phyloP scores from a whole-genome alignment of 2,888 invertebrate genomes.

The Nomada ferruginata region DNA sequence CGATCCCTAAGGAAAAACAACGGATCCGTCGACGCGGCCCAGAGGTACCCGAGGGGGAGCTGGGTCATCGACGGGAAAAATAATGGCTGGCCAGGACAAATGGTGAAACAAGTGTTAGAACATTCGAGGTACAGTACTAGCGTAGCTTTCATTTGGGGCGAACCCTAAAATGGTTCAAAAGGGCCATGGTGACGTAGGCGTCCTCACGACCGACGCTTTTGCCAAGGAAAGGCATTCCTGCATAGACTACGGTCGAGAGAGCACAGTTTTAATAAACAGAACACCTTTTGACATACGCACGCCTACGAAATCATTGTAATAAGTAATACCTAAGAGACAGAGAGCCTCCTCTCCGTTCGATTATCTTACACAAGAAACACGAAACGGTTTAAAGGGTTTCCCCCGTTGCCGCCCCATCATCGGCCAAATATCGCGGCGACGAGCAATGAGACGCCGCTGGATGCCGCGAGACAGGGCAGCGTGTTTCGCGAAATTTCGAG shows the following conservation, averaged over 20 bases:
- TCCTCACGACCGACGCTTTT: too few species aligned
- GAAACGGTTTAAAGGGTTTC: slow-evolving; percentile 10
- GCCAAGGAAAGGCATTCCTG: too few species aligned
- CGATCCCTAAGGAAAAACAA: neutral
- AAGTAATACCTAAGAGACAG: too few species aligned
- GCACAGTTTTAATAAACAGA: too few species aligned
- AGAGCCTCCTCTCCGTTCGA: too few species aligned
- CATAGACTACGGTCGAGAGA: too few species aligned
- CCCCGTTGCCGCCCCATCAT: neutral
- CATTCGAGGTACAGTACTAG: too few species aligned
- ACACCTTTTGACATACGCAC: too few species aligned
- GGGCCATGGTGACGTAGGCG: too few species aligned
- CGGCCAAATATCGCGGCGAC: slow-evolving; percentile 17
- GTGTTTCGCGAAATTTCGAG: slow-evolving; percentile 68
- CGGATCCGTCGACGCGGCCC: neutral
- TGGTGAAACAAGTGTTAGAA: slow-evolving; percentile 45
- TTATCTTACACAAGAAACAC: slow-evolving; percentile 18
- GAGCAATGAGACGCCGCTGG: neutral
- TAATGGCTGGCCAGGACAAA: slow-evolving; percentile 63
- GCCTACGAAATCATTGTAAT: too few species aligned
- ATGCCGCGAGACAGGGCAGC: slow-evolving; percentile 7
- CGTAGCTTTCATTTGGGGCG: too few species aligned
- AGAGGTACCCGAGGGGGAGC: neutral
- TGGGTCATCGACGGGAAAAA: slow-evolving; percentile 55
- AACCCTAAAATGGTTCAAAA: too few species aligned